These are phyloP conservation scores for Sialia sialis DNA, from an alignment of 2,113 vertebrate species.

Conservation along the genomic window DNA sequence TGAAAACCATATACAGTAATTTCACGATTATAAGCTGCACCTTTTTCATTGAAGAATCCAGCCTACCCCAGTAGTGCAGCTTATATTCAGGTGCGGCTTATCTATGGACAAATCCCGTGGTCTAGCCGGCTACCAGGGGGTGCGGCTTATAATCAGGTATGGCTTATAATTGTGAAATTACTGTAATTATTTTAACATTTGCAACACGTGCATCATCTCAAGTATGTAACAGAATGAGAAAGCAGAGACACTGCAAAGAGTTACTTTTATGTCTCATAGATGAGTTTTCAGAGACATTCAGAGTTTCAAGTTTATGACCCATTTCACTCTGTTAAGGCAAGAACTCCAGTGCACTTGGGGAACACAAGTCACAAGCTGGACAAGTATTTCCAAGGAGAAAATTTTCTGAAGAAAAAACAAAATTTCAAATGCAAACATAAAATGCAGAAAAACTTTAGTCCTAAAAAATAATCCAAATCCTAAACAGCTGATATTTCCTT, in stretches of 20 bases:
- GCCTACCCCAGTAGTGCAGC: no score
- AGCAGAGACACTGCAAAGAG: not conserved
- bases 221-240: not conserved
- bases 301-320: not conserved
- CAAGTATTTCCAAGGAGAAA: not conserved
- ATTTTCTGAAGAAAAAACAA: not conserved
- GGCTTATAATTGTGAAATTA: no score
- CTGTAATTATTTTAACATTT: not conserved
- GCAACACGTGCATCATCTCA: fast-evolving
- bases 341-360: not conserved
- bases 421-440: not conserved
- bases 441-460: not conserved
- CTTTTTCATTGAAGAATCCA: no score
- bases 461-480: not conserved
- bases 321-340: not conserved
- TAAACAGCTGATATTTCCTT: not conserved
- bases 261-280: not conserved
- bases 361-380: not conserved
- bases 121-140: no score
- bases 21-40: no score
- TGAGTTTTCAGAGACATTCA: not conserved
- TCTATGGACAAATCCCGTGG: no score
- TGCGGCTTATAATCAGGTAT: no score
- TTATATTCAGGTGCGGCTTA: no score
- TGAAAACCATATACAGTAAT: not conserved